Percentiles rank a stretch among this genome's conserved stretches.
Evolutionary conservation across 2,797 vertebrate genomes (phyloP).

Genomic region (Pitangus sulphuratus): DNA sequence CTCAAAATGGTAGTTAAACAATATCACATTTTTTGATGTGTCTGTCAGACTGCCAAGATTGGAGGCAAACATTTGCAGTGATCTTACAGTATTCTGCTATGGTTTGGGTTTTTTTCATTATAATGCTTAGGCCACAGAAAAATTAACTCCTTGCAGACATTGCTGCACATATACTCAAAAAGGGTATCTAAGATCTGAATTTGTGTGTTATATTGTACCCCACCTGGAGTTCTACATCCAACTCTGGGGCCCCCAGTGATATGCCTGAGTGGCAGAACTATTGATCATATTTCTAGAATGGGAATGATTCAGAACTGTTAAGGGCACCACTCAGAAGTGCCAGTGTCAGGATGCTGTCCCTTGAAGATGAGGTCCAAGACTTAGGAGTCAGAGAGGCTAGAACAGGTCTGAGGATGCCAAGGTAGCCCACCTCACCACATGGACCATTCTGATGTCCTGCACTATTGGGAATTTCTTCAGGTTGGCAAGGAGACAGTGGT

Average conservation of each 20-base stretch:
- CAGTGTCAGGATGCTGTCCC: background rate
- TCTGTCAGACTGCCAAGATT: background rate
- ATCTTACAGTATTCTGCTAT: background rate
- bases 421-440: fast-evolving
- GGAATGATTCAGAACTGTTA: background rate
- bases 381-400: background rate
- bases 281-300: background rate
- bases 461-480: fast-evolving
- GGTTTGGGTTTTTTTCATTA: fast-evolving
- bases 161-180: background rate
- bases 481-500: background rate
- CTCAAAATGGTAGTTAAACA: background rate
- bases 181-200: background rate
- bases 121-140: background rate
- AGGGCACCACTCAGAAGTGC: background rate
- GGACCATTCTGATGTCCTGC: background rate
- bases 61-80: background rate
- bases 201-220: background rate
- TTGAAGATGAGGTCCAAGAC: background rate
- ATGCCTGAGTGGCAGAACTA: background rate
- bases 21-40: background rate
- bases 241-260: fast-evolving
- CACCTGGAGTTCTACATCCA: background rate
- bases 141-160: background rate
- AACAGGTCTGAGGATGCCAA: background rate